Conservation (phyloP, 2,797 vertebrate genomes). For the Artibeus lituratus region DNA sequence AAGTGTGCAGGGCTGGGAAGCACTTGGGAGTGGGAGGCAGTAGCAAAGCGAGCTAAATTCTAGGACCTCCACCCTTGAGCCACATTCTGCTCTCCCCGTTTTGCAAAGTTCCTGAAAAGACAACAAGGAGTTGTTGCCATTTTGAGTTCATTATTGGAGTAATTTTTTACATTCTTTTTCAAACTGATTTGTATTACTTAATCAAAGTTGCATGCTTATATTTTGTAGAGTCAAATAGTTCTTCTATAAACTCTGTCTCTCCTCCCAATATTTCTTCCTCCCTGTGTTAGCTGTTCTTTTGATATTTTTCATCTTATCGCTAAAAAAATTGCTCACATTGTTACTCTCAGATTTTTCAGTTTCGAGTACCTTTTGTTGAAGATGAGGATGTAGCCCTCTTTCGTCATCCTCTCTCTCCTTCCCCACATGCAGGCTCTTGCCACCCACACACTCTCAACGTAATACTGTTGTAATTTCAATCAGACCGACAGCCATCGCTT, state of each 20-base stretch:
- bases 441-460: not conserved
- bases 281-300: not conserved
- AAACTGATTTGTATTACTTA: not conserved
- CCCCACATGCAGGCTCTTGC: fast-evolving
- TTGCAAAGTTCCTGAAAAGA: not conserved
- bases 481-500: not conserved
- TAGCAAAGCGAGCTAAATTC: not conserved
- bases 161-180: not conserved
- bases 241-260: not conserved
- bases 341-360: not conserved
- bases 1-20: not conserved
- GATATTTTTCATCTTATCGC: not conserved
- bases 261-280: not conserved
- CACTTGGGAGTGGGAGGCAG: not conserved
- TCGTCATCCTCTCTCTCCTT: not conserved
- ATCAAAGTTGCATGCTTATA: not conserved
- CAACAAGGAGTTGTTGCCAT: not conserved
- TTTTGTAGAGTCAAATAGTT: not conserved
- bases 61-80: not conserved
- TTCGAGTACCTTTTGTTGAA: not conserved
- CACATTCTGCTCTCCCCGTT: not conserved
- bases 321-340: not conserved
- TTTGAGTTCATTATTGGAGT: not conserved
- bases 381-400: not conserved
- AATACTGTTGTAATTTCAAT: not conserved